Evolutionary conservation across 1,140 invertebrate species (phyloP), one percentile per base, ranked within the genome.

Genomic region (Papilio aristodemus): DNA sequence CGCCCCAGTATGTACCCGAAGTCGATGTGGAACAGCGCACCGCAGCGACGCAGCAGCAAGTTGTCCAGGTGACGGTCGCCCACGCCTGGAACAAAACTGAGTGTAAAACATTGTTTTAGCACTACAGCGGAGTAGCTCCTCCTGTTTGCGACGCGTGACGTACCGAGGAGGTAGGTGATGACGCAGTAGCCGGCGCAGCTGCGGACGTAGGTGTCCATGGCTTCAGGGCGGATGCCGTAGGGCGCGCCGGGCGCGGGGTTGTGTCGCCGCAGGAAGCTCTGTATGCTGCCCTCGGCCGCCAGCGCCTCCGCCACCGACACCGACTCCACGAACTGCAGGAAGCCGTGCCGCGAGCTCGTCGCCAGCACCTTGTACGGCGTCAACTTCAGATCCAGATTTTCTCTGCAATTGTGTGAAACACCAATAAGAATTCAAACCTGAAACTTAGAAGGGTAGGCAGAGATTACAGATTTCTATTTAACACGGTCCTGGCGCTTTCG

Each of bases 101-200:
- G 27, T n/a, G n/a, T n/a, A n/a, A n/a, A n/a, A n/a, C n/a, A n/a
- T n/a, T n/a, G n/a, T n/a, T n/a, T n/a, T n/a, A n/a, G n/a, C n/a
- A n/a, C n/a, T n/a, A n/a, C n/a, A n/a, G n/a, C n/a, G n/a, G n/a
- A n/a, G n/a, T n/a, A n/a, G n/a, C n/a, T n/a, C n/a, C n/a, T n/a
- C n/a, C n/a, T n/a, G n/a, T n/a, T n/a, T n/a, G n/a, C n/a, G n/a
- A n/a, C n/a, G n/a, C n/a, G n/a, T n/a, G n/a, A n/a, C 85, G 82
- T 72, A 93, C 93, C 93, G 37, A 99, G 91, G 41, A 99, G 90
- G 86, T 99, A 99, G 0, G 98, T 99, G 38, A 99, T 99, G 11
- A 99, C 97, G 91, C 98, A 99, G 86, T 99, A 99, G 0, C 99
- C 99, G 73, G 99, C 98, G 93, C 98, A 99, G 82, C 98, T 99